Evolutionary conservation across 2,888 invertebrate genomes (phyloP), one percentile per base, ranked within the genome.

Genomic region (Leistus spinibarbis): DNA sequence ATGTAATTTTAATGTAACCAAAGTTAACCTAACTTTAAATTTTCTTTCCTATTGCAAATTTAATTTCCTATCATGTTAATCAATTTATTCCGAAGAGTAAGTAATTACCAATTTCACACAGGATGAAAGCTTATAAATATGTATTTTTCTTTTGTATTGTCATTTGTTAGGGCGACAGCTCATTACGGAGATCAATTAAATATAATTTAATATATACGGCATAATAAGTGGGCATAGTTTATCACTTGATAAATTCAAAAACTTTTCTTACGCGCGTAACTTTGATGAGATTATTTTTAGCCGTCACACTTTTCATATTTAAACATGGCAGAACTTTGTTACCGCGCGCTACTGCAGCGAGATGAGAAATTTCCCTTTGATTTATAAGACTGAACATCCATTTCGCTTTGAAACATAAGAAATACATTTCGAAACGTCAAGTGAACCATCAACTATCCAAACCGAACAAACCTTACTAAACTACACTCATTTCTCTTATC

Each of bases 231-330:
- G 40, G 40, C n/a, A n/a, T 24, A 56, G 57, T 40, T 40, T 40
- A 22, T 24, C 19, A 22, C 22, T 22, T 68, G 57, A 68, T 68
- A 68, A 56, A 68, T 68, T 68, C 68, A 17, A 20, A 53, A 68
- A 68, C 56, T 68, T 68, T 40, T 68, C 40, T 40, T 40, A 7
- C 40, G 23, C 68, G 67, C 54, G 23, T 23, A 67, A 13, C 23
- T 67, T 68, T 68, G 56, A 68, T 54, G 56, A 68, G 68, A 68
- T 68, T 68, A 68, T 56, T 56, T 68, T 68, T 56, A 27, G 57
- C 56, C 56, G 24, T 13, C 68, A 68, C 23, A 68, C 57, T 68
- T 68, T 68, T 40, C 54, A 66, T 54, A 54, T 68, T 68, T 56
- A 68, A 68, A 56, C 67, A 54, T 24, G 17, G 24, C 68, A 24